phyloP scores from a whole-genome alignment of 2,797 vertebrate genomes.

The Rhynchonycteris naso region DNA sequence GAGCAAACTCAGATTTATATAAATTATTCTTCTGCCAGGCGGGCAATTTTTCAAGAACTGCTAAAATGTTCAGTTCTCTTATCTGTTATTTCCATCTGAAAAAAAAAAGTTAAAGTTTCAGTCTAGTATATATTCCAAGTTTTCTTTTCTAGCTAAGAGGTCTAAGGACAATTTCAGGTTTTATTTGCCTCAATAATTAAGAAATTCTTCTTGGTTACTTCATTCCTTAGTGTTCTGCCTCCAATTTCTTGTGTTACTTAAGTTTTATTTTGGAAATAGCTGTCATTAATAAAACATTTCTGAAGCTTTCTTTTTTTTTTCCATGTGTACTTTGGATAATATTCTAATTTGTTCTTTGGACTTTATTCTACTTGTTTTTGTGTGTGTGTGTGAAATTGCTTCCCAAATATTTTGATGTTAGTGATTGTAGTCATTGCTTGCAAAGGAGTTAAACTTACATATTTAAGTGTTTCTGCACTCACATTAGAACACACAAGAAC shows the following conservation, averaged over 20 bases:
- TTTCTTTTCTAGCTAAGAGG: background rate
- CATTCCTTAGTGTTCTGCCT: conserved; percentile 41
- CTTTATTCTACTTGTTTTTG: background rate
- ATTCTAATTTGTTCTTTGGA: conserved; percentile 37
- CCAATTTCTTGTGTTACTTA: conserved; percentile 23
- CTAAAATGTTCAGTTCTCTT: conserved; percentile 8
- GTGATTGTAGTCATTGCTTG: background rate
- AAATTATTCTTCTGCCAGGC: background rate
- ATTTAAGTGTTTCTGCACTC: background rate
- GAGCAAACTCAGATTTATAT: background rate
- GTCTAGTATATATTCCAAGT: background rate
- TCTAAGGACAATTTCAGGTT: conserved; percentile 12
- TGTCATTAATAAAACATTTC: conserved; percentile 43
- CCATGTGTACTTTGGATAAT: background rate
- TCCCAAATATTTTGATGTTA: background rate
- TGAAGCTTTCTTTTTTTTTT: conserved; percentile 36
- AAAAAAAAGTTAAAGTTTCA: conserved; percentile 13
- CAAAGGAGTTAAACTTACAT: background rate
- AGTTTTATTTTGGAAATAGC: conserved; percentile 52
- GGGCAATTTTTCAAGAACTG: background rate
- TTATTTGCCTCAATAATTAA: conserved; percentile 54
- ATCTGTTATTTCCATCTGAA: conserved; percentile 3
- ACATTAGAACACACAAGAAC: background rate
- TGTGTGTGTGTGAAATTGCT: background rate
- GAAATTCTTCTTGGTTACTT: conserved; percentile 29